Evolutionary conservation across 2,797 vertebrate genomes (phyloP).

Genomic region (Smutsia temminckii): DNA sequence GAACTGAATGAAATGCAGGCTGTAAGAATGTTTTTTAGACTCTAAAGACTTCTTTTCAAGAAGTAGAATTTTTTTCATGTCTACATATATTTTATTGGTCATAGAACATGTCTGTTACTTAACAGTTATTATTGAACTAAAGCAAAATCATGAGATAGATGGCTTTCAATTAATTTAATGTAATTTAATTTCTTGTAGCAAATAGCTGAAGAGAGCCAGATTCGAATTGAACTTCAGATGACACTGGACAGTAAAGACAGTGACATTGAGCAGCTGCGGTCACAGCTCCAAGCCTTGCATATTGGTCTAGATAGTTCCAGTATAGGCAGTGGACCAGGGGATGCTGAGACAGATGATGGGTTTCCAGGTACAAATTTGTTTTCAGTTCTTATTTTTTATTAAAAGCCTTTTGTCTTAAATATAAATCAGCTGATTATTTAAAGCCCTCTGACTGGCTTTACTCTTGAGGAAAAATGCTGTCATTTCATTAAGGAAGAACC

Average conservation of each 20-base stretch:
- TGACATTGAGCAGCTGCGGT: slow-evolving; percentile 97
- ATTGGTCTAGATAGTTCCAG: slow-evolving; percentile 95
- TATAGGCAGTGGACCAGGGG: slow-evolving; percentile 93
- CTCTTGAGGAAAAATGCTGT: slow-evolving; percentile 2
- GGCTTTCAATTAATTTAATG: not conserved
- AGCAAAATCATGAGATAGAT: not conserved
- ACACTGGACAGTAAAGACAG: slow-evolving; percentile 98
- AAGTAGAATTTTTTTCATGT: slow-evolving; percentile 33
- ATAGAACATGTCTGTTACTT: not conserved
- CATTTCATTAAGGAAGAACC: slow-evolving; percentile 22
- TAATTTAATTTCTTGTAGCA: slow-evolving; percentile 86
- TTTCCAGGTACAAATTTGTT: slow-evolving; percentile 91
- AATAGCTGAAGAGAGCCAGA: slow-evolving; percentile 96
- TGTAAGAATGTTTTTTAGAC: slow-evolving; percentile 85
- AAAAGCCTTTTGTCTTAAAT: not conserved
- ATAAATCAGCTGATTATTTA: not conserved
- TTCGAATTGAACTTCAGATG: slow-evolving; percentile 98
- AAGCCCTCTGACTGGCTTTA: slow-evolving; percentile 38
- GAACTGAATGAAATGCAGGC: slow-evolving; percentile 99
- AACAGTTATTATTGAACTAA: not conserved
- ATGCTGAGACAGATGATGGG: slow-evolving; percentile 94
- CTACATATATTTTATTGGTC: not conserved
- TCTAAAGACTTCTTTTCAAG: not conserved
- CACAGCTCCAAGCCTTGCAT: slow-evolving; percentile 92
- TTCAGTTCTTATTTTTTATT: not conserved